Conservation (phyloP, 2,888 invertebrate species). For the Smittia sp. region DNA sequence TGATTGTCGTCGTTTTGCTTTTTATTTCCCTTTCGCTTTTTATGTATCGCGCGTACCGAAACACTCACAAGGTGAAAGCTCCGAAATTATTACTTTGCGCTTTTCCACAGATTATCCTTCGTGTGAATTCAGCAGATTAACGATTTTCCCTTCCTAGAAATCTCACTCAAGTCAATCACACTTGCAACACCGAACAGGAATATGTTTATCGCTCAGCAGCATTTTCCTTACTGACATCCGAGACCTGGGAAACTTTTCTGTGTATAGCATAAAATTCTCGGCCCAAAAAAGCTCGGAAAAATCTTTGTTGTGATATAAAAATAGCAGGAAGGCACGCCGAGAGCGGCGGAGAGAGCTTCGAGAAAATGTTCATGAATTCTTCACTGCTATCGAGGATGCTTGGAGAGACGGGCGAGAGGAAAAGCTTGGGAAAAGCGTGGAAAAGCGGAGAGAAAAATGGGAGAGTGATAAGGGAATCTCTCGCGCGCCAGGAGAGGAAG, state of each 20-base stretch:
- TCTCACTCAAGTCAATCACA: background rate
- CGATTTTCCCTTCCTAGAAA: background rate
- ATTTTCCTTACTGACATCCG: slow-evolving; percentile 40
- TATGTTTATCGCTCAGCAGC: slow-evolving; percentile 29
- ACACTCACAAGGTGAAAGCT: background rate
- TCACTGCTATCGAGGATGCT: no score
- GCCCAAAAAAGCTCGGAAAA: background rate
- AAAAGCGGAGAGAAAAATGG: background rate
- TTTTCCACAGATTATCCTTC: no score
- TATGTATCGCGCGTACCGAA: no score
- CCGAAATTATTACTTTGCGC: background rate
- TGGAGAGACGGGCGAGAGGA: no score
- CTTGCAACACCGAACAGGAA: background rate
- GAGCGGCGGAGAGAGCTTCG: no score
- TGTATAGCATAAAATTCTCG: slow-evolving; percentile 17
- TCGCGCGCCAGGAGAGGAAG: background rate
- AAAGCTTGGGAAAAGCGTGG: background rate
- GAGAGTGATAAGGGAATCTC: background rate
- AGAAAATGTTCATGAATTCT: no score
- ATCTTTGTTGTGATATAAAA: slow-evolving; percentile 1
- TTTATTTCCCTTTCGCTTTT: no score
- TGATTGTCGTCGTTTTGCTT: no score
- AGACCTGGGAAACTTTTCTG: slow-evolving; percentile 42
- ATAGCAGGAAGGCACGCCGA: background rate
- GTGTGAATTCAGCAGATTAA: no score